phyloP scores from a whole-genome alignment of 2,888 invertebrate genomes.

The Diaprepes abbreviatus region DNA sequence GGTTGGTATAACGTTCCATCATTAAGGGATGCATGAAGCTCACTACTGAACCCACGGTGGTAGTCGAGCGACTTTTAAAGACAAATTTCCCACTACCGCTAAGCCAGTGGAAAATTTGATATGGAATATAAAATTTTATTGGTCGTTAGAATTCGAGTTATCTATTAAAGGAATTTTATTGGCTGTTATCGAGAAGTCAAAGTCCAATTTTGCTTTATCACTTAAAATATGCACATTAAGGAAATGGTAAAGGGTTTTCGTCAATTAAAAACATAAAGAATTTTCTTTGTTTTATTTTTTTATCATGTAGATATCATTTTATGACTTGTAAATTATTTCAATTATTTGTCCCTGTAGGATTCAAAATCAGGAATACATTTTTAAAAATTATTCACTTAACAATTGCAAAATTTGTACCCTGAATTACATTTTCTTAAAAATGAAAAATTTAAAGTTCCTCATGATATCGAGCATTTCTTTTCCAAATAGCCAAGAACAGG shows the following conservation, averaged over 20 bases:
- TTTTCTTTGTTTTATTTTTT: no score
- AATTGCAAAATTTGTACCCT: not conserved
- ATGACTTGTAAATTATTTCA: no score
- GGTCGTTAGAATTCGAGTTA: not conserved
- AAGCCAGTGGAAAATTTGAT: not conserved
- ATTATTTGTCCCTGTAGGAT: no score
- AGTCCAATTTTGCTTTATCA: not conserved
- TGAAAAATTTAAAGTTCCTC: slow-evolving; percentile 77
- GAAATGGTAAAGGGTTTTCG: no score
- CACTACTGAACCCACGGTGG: not conserved
- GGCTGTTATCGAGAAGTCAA: not conserved
- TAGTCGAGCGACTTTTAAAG: not conserved
- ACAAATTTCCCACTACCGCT: not conserved
- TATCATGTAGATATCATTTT: no score
- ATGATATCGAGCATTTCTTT: slow-evolving; percentile 85
- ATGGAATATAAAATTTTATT: slow-evolving; percentile 5
- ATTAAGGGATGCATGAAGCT: not conserved
- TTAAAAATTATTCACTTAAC: no score
- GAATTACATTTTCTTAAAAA: not conserved
- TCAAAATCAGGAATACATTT: no score
- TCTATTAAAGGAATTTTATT: not conserved
- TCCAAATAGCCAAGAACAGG: slow-evolving; percentile 83
- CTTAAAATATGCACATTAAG: not conserved
- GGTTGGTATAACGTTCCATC: slow-evolving; percentile 14
- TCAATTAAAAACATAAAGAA: no score